These are phyloP conservation scores for Gambusia holbrooki DNA, from an alignment of 2,113 vertebrate genomes.

Conservation along the genomic window DNA sequence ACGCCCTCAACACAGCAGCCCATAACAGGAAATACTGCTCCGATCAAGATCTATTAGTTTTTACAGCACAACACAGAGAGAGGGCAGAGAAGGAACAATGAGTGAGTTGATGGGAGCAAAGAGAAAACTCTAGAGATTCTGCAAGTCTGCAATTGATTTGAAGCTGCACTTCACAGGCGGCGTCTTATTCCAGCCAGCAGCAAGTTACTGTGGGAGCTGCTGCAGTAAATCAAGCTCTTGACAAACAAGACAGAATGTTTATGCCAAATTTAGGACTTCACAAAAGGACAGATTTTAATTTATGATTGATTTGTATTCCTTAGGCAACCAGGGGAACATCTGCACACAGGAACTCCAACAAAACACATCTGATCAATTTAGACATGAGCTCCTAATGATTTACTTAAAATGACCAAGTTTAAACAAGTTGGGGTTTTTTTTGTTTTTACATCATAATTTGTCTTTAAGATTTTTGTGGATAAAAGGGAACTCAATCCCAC, in stretches of 20 bases:
- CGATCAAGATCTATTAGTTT: not conserved
- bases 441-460: not conserved
- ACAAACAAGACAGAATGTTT: constrained; percentile 4
- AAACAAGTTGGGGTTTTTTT: not conserved
- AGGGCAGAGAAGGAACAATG: not conserved
- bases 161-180: constrained; percentile 26
- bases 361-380: not conserved
- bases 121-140: constrained; percentile 36
- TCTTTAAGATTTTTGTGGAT: not conserved
- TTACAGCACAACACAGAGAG: not conserved
- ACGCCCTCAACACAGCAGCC: not conserved
- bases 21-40: not conserved
- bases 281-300: not conserved
- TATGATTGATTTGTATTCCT: constrained; percentile 4
- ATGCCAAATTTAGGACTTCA: not conserved
- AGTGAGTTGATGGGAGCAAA: constrained; percentile 4
- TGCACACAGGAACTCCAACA: not conserved
- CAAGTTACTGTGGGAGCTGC: not conserved
- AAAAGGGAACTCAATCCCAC: not conserved
- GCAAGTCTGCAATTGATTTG: constrained; percentile 54
- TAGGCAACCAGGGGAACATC: not conserved
- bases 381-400: no score
- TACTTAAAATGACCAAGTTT: not conserved
- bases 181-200: constrained; percentile 31
- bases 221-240: constrained; percentile 22